These are phyloP conservation scores for Dicycla oo DNA, from an alignment of 2,888 invertebrate genomes.

Conservation along the genomic window DNA sequence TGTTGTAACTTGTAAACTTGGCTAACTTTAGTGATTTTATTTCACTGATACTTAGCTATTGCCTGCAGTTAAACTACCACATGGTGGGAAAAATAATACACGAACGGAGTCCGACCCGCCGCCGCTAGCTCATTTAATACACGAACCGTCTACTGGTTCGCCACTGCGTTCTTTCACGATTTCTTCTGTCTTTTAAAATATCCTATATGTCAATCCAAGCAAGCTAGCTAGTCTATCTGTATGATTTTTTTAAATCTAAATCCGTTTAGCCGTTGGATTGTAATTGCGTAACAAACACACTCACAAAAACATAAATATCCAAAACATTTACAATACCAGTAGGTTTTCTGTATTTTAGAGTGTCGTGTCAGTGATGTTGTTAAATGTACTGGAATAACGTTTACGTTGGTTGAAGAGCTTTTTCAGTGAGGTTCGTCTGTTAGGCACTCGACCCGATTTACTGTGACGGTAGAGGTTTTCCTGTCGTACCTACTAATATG, in stretches of 20 bases:
- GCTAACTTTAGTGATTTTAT: not conserved
- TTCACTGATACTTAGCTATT: not conserved
- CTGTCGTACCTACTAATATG: not conserved
- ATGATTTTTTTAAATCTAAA: not conserved
- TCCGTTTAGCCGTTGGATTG: not conserved
- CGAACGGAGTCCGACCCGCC: no score
- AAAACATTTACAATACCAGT: not conserved
- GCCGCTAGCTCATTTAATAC: no score
- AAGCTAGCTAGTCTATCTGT: no score
- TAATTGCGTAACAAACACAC: not conserved
- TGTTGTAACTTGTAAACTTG: slow-evolving; percentile 23
- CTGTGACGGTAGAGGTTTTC: slow-evolving; percentile 14
- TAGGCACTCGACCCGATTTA: slow-evolving; percentile 29
- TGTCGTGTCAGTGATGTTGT: slow-evolving; percentile 40
- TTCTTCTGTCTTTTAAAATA: no score
- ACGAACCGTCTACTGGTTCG: no score
- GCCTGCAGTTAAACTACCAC: not conserved
- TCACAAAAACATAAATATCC: not conserved
- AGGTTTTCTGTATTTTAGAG: slow-evolving; percentile 3
- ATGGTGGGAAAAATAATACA: no score
- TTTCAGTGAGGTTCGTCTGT: slow-evolving; percentile 36
- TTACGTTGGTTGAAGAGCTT: slow-evolving; percentile 37
- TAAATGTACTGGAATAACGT: slow-evolving; percentile 54
- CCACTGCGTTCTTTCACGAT: no score
- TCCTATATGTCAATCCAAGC: not conserved